These are phyloP conservation scores for Brachionus koreanus DNA, from an alignment of 1,140 invertebrate genomes.

Conservation along the genomic window DNA sequence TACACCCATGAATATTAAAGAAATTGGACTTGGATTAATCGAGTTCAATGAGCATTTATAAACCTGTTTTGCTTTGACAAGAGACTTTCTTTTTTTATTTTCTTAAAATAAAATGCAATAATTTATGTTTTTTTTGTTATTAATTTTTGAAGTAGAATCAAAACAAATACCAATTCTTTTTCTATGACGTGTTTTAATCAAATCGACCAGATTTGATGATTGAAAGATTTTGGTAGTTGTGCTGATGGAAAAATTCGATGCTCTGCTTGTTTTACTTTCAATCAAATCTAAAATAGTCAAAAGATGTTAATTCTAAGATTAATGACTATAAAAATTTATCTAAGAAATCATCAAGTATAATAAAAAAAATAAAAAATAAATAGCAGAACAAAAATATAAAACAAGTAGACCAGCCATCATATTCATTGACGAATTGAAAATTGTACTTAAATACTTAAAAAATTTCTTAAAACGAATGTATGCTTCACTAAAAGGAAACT, in stretches of 20 bases:
- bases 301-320: no score
- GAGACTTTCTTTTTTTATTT: background rate
- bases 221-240: background rate
- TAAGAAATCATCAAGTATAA: no score
- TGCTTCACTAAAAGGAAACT: no score
- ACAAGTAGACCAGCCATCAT: no score
- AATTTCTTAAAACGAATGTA: no score
- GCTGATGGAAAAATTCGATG: background rate
- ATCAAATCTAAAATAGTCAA: background rate
- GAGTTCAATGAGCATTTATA: background rate
- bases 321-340: no score
- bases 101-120: background rate
- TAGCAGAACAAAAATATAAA: no score
- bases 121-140: background rate
- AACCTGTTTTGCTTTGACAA: background rate
- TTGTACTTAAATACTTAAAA: no score
- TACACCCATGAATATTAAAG: constrained; percentile 6
- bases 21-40: background rate
- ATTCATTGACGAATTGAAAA: no score
- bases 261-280: background rate
- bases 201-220: background rate
- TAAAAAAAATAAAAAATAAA: no score
- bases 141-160: background rate
- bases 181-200: background rate
- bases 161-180: background rate